These are phyloP conservation scores for Neodontobutis hainanensis DNA, from an alignment of 2,113 vertebrate genomes.

Conservation along the genomic window DNA sequence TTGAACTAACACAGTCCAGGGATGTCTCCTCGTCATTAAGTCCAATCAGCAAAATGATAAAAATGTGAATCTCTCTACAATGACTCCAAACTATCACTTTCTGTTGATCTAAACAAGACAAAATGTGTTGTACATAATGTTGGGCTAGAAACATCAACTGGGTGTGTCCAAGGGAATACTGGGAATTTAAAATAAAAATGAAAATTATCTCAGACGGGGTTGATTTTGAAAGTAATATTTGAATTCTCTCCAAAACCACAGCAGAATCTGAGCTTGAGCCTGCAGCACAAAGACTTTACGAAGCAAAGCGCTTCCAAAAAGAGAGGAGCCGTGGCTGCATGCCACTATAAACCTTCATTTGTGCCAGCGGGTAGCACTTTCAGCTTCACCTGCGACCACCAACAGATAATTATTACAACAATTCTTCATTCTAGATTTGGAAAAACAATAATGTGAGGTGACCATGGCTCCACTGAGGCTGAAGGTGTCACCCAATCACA, in stretches of 20 bases:
- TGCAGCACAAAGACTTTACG: slow-evolving; percentile 7
- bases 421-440: neutral
- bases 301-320: slow-evolving; percentile 5
- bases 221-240: slow-evolving; percentile 30
- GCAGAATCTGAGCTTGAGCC: slow-evolving; percentile 12
- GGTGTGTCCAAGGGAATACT: too few relatives aligned
- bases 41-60: too few relatives aligned
- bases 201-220: neutral
- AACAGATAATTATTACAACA: neutral
- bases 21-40: too few relatives aligned
- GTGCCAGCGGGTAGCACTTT: slow-evolving; percentile 1
- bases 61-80: too few relatives aligned
- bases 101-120: too few relatives aligned
- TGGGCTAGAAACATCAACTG: too few relatives aligned
- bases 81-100: too few relatives aligned
- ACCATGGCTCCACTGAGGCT: slow-evolving; percentile 24
- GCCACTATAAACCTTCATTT: slow-evolving; percentile 9
- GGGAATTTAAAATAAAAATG: too few relatives aligned
- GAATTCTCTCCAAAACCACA: slow-evolving; percentile 23
- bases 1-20: too few relatives aligned
- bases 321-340: neutral
- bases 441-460: neutral
- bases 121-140: too few relatives aligned
- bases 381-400: neutral
- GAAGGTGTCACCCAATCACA: slow-evolving; percentile 23